These are phyloP conservation scores for Arge pagana DNA, from an alignment of 2,888 invertebrate genomes.

Conservation along the genomic window DNA sequence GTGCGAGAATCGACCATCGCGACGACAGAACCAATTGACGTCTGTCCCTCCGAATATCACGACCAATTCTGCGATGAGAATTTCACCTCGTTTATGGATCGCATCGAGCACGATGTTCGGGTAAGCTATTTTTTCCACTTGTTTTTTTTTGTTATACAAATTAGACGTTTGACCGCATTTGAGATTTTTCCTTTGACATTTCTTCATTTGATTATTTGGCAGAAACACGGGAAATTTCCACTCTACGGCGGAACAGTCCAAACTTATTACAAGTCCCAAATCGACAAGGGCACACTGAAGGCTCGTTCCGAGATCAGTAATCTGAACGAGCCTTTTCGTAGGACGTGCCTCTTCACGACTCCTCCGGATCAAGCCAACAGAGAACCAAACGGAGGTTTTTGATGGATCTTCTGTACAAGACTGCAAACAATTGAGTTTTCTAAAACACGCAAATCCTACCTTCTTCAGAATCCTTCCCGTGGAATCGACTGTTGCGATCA, in stretches of 20 bases:
- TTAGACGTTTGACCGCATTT: no score
- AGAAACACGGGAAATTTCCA: constrained; percentile 29
- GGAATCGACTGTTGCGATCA: no score
- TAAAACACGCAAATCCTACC: no score
- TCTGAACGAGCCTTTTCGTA: constrained; percentile 32
- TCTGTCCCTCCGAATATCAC: constrained; percentile 28
- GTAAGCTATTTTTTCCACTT: constrained; percentile 18
- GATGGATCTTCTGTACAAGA: no score
- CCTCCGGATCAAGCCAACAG: constrained; percentile 29
- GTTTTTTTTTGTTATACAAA: constrained; percentile 1
- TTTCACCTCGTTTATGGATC: constrained; percentile 27
- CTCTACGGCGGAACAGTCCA: constrained; percentile 28
- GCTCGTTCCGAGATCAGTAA: constrained; percentile 27
- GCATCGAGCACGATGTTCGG: constrained; percentile 17
- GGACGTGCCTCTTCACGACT: constrained; percentile 30
- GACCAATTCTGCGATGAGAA: constrained; percentile 29
- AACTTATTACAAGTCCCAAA: constrained; percentile 28
- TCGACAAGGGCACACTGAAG: constrained; percentile 29
- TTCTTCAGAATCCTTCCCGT: no score
- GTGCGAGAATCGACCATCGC: constrained; percentile 13
- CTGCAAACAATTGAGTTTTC: no score
- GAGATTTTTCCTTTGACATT: neutral
- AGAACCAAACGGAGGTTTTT: constrained; percentile 32
- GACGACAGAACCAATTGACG: constrained; percentile 1
- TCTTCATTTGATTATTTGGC: neutral